Evolutionary conservation across 2,888 invertebrate species (phyloP), one percentile per base, ranked within the genome.

Genomic region (Epinotia nisella): DNA sequence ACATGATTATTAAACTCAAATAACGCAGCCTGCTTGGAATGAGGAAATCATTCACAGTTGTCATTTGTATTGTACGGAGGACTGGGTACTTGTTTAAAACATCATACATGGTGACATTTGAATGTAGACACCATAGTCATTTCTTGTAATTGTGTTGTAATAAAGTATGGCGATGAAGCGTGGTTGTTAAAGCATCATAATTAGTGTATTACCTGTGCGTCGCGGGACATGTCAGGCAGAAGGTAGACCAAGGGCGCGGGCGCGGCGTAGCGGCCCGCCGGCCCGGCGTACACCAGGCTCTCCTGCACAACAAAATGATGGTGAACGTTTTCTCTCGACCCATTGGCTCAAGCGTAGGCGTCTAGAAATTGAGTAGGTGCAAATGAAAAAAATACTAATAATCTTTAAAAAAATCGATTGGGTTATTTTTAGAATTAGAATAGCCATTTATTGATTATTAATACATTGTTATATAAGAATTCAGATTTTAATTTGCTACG

Each of bases 221-320:
- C 92, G 59, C 85, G 90, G 21, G 93, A 90, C 80, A 90, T 80
- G 71, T 91, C 92, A 69, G 90, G 84, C 49, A 91, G 86, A 7
- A 90, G 83, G 80, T 93, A 93, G 11, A 91, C 77, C 92, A 91
- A 91, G 10, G 92, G 91, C 4, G 89, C 82, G 29, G 79, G 84
- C 41, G 85, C 81, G 3, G 84, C 79, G 85, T 93, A 94, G 81
- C 94, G 95, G 39, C 93, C 89, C 83, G 94, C 83, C 75, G 94
- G 90, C 75, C 94, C 83, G 41, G 93, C 91, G 83, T 94, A 95
- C 77, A 90, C 90, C 75, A 90, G 78, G 75, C 80, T 85, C 75
- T 90, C 91, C 92, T 90, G 78, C 39, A 10, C 62, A 53, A 60
- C 10, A 41, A 61, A 70, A 51, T 4, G 41, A 24, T 3, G 10